phyloP scores from a whole-genome alignment of 2,888 invertebrate genomes.

The Ptilodon capucinus region DNA sequence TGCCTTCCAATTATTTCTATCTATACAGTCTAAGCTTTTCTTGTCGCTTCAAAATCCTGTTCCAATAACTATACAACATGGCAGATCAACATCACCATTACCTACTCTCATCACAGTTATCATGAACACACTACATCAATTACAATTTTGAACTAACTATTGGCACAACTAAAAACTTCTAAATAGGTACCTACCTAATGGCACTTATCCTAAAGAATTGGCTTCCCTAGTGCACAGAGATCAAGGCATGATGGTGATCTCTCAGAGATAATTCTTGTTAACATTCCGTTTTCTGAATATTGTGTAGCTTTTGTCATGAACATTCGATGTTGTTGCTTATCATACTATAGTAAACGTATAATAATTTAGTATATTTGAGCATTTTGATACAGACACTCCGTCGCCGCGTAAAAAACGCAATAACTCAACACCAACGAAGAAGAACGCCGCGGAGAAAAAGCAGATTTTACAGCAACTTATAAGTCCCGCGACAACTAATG shows the following conservation, averaged over 20 bases:
- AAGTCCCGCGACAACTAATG: slow-evolving; percentile 85
- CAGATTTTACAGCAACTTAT: slow-evolving; percentile 91
- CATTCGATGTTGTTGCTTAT: slow-evolving; percentile 63
- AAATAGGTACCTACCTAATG: slow-evolving; percentile 28
- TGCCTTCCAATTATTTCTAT: slow-evolving; percentile 6
- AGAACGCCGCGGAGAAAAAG: slow-evolving; percentile 89
- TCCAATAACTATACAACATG: slow-evolving; percentile 32
- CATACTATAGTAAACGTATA: slow-evolving; percentile 30
- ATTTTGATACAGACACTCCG: slow-evolving; percentile 84
- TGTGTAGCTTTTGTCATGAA: slow-evolving; percentile 59
- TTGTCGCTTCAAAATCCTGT: slow-evolving; percentile 24
- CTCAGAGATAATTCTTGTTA: slow-evolving; percentile 38
- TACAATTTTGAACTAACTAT: slow-evolving; percentile 33
- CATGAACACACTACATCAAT: slow-evolving; percentile 27
- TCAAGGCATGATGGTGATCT: slow-evolving; percentile 57
- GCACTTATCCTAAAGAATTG: slow-evolving; percentile 68
- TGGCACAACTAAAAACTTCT: slow-evolving; percentile 46
- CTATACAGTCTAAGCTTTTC: slow-evolving; percentile 19
- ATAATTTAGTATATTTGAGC: slow-evolving; percentile 27
- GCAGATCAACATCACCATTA: slow-evolving; percentile 29
- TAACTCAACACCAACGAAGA: slow-evolving; percentile 90
- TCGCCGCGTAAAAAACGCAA: slow-evolving; percentile 91
- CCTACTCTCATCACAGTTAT: slow-evolving; percentile 15
- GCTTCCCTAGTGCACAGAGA: slow-evolving; percentile 69
- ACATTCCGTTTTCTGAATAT: slow-evolving; percentile 40